Conservation (phyloP, 2,888 invertebrate species). For the Phragmatobia fuliginosa region DNA sequence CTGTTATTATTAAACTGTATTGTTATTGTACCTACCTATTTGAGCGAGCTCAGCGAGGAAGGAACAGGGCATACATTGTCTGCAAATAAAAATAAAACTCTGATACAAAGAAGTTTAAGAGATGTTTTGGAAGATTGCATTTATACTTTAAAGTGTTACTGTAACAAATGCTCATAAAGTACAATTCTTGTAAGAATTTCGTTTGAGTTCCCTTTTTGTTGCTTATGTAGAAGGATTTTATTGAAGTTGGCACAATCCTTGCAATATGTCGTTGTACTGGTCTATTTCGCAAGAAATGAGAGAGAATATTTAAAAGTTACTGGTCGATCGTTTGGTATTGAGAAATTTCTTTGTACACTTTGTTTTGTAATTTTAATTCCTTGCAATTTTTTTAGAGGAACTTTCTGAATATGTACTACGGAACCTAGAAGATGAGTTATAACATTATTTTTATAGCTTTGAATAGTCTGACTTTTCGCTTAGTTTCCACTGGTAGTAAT, state of each 20-base stretch:
- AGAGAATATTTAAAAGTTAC: background rate
- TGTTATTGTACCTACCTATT: constrained; percentile 43
- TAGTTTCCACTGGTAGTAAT: too few relatives aligned
- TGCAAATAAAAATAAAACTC: constrained; percentile 34
- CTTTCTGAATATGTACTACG: background rate
- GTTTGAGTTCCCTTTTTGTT: background rate
- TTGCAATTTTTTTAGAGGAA: background rate
- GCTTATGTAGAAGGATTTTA: background rate
- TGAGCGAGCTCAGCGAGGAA: constrained; percentile 31
- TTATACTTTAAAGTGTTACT: constrained; percentile 16
- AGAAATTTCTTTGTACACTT: background rate
- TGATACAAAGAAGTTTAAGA: constrained; percentile 22
- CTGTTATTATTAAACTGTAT: constrained; percentile 56
- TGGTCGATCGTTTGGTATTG: background rate
- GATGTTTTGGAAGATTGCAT: constrained; percentile 32
- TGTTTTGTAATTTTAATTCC: background rate
- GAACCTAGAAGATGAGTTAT: background rate
- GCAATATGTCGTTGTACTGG: background rate
- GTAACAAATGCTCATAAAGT: constrained; percentile 6
- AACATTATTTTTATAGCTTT: background rate
- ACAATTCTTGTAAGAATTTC: background rate
- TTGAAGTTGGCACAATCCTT: background rate
- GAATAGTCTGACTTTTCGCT: background rate
- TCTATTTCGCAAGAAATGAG: background rate
- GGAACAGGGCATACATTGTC: constrained; percentile 37